These are phyloP conservation scores for Drosophila gunungcola DNA, from an alignment of 1,140 invertebrate species.

Conservation along the genomic window DNA sequence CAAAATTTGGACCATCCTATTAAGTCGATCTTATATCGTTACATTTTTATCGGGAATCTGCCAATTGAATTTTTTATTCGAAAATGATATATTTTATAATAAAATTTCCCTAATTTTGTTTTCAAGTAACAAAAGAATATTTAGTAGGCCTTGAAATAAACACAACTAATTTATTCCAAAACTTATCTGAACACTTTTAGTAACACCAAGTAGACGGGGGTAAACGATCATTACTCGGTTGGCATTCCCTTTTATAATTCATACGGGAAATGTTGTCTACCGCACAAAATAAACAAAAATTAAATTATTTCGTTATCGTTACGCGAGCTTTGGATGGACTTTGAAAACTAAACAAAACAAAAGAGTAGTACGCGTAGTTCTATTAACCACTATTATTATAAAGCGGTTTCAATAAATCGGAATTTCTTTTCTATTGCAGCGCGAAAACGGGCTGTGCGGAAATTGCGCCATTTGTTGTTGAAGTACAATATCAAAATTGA, in stretches of 20 bases:
- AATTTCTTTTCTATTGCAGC: constrained; percentile 43
- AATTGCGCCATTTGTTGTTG: constrained; percentile 72
- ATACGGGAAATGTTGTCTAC: constrained; percentile 42
- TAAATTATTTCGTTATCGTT: constrained; percentile 43
- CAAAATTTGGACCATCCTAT: no score
- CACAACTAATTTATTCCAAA: neutral
- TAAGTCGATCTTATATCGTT: no score
- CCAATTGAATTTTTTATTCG: no score
- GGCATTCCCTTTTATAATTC: constrained; percentile 7
- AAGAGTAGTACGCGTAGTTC: neutral
- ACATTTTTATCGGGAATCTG: no score
- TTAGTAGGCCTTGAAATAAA: constrained; percentile 10
- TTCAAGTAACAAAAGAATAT: no score
- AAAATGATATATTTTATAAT: no score
- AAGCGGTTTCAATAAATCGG: neutral
- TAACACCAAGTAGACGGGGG: constrained; percentile 36
- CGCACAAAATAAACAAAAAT: constrained; percentile 34
- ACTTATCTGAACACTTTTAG: constrained; percentile 11
- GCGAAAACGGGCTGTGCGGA: constrained; percentile 63
- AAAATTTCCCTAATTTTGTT: neutral
- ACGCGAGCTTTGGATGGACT: constrained; percentile 15
- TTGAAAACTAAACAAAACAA: neutral
- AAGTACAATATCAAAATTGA: constrained; percentile 81
- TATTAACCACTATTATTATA: neutral
- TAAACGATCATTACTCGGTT: constrained; percentile 9